Percentiles rank a stretch among this genome's conserved stretches.
Evolutionary conservation across 2,888 invertebrate species (phyloP).

Genomic region (Cerceris ruficornis): DNA sequence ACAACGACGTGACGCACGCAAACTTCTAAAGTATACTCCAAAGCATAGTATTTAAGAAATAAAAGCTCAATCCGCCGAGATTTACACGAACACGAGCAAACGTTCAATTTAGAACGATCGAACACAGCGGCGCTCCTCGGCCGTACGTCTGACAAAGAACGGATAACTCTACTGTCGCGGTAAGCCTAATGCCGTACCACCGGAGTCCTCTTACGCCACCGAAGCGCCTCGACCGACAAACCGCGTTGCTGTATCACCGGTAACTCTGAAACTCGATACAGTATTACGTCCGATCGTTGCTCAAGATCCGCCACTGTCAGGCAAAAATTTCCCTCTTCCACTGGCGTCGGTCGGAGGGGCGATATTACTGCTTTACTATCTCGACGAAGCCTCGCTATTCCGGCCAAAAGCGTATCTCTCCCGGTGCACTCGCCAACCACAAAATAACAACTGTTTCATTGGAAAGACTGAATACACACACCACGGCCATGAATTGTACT

Average conservation of each 20-base stretch:
- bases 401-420: slow-evolving; percentile 53
- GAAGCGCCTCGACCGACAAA: slow-evolving; percentile 30
- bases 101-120: too few relatives aligned
- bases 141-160: slow-evolving; percentile 1
- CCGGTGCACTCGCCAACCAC: slow-evolving; percentile 55
- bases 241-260: slow-evolving; percentile 26
- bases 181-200: slow-evolving; percentile 17
- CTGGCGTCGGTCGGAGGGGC: slow-evolving; percentile 30
- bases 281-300: slow-evolving; percentile 49
- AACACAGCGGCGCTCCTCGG: too few relatives aligned
- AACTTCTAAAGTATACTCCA: background rate
- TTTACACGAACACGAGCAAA: too few relatives aligned
- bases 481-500: slow-evolving; percentile 58
- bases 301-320: slow-evolving; percentile 43
- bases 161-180: background rate
- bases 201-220: slow-evolving; percentile 2
- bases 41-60: background rate
- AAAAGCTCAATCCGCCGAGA: background rate
- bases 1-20: background rate
- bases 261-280: slow-evolving; percentile 20
- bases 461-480: slow-evolving; percentile 59
- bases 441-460: slow-evolving; percentile 67
- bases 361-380: slow-evolving; percentile 50
- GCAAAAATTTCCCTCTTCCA: slow-evolving; percentile 37
- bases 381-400: slow-evolving; percentile 40